phyloP scores from a whole-genome alignment of 2,888 invertebrate species.

The Allolobophora icterica region DNA sequence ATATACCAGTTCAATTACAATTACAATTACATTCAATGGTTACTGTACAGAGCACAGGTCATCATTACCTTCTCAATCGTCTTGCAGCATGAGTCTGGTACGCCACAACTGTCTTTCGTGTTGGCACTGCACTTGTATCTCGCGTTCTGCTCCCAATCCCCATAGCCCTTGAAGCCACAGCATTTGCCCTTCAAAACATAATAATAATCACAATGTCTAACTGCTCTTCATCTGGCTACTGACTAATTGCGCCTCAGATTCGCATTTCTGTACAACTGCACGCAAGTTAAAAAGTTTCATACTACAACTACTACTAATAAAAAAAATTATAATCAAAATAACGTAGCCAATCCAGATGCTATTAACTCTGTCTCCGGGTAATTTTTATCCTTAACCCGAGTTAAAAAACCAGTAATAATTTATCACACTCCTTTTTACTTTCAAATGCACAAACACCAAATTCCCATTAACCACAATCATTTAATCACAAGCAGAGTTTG shows the following conservation, averaged over 20 bases:
- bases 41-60: background rate
- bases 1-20: background rate
- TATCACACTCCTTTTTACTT: no score
- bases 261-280: no score
- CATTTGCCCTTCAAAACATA: slow-evolving; percentile 74
- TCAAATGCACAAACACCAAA: no score
- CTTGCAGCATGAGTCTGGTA: slow-evolving; percentile 79
- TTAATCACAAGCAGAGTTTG: no score
- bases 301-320: background rate
- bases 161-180: slow-evolving; percentile 79
- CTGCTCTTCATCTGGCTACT: no score
- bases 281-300: no score
- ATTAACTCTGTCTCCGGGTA: no score
- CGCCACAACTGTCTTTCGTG: slow-evolving; percentile 67
- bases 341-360: no score
- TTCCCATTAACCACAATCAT: no score
- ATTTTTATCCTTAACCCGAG: no score
- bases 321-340: background rate
- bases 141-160: slow-evolving; percentile 77
- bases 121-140: slow-evolving; percentile 51
- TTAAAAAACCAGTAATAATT: no score
- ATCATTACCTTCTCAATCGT: background rate
- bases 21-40: background rate
- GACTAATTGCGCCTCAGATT: no score
- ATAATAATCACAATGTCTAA: background rate